Percentiles rank a stretch among this genome's conserved stretches.
phyloP scores from a whole-genome alignment of 2,797 vertebrate genomes.

The Microhierax caerulescens region DNA sequence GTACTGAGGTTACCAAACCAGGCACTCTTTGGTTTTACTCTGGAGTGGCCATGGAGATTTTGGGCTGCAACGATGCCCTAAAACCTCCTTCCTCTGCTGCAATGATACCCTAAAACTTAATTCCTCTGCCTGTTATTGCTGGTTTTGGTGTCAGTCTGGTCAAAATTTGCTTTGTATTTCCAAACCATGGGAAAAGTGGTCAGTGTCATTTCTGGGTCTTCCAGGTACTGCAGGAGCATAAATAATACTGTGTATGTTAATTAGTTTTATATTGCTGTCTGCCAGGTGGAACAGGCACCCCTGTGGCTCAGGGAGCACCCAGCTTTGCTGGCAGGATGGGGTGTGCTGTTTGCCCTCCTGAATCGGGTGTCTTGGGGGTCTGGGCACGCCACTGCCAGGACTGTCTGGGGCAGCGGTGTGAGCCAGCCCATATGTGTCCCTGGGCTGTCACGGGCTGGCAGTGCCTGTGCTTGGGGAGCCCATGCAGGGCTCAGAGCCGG shows the following conservation, averaged over 20 bases:
- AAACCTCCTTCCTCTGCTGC: background rate
- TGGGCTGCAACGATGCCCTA: background rate
- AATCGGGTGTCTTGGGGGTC: fast-evolving
- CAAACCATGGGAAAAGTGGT: fast-evolving
- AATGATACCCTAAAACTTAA: background rate
- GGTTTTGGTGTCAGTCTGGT: fast-evolving
- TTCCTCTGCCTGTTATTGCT: background rate
- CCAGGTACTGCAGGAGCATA: background rate
- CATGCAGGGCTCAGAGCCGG: fast-evolving
- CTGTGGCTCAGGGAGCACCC: fast-evolving
- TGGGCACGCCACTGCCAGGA: fast-evolving
- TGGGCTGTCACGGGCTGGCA: fast-evolving
- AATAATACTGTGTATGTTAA: fast-evolving
- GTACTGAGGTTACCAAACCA: background rate
- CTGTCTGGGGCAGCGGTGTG: fast-evolving
- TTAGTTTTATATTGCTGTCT: background rate
- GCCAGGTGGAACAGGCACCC: background rate
- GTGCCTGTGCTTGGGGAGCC: fast-evolving
- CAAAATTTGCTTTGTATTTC: fast-evolving
- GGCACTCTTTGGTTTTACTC: fast-evolving
- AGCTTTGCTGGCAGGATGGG: fast-evolving
- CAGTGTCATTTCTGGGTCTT: fast-evolving
- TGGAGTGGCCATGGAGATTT: fast-evolving
- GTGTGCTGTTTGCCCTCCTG: background rate
- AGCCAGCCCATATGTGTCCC: fast-evolving